A percentile compares a stretch with the other conserved stretches of the same genome.
Conservation (phyloP, 2,888 invertebrate genomes). For the Drosophila aldrichi region DNA sequence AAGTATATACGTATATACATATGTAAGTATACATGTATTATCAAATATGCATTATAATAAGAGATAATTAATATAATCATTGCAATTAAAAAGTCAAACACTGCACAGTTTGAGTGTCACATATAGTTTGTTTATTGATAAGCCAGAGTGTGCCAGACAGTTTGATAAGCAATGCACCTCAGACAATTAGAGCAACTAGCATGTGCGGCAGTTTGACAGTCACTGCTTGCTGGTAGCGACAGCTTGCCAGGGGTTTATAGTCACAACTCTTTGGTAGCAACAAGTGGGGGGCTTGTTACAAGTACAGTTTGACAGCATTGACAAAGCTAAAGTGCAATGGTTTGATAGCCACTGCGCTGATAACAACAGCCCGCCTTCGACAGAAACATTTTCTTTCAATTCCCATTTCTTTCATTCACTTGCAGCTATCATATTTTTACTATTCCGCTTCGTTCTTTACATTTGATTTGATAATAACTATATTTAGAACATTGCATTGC, state of each 20-base stretch:
- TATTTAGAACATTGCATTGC: constrained; percentile 57
- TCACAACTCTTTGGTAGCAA: neutral
- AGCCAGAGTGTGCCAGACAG: neutral
- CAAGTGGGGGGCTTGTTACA: neutral
- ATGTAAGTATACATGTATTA: neutral
- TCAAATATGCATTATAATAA: constrained; percentile 2
- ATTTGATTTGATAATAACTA: constrained; percentile 66
- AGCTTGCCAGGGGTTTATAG: neutral
- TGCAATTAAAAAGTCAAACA: constrained; percentile 12
- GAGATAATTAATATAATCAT: constrained; percentile 18
- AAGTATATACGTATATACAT: neutral
- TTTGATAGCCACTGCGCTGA: constrained; percentile 21
- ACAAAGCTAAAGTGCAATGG: neutral
- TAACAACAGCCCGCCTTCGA: constrained; percentile 7
- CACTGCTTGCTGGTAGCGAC: neutral
- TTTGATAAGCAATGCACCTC: neutral
- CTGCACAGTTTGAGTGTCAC: constrained; percentile 7
- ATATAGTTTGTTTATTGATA: constrained; percentile 1
- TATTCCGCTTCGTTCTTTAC: constrained; percentile 33
- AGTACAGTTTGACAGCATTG: neutral
- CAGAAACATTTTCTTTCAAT: constrained; percentile 16
- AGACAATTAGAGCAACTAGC: neutral
- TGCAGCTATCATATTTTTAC: constrained; percentile 31
- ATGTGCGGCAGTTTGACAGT: neutral
- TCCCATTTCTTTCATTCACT: constrained; percentile 29